Evolutionary conservation across 2,888 invertebrate genomes (phyloP).

Genomic region (Apocheima hispidaria): DNA sequence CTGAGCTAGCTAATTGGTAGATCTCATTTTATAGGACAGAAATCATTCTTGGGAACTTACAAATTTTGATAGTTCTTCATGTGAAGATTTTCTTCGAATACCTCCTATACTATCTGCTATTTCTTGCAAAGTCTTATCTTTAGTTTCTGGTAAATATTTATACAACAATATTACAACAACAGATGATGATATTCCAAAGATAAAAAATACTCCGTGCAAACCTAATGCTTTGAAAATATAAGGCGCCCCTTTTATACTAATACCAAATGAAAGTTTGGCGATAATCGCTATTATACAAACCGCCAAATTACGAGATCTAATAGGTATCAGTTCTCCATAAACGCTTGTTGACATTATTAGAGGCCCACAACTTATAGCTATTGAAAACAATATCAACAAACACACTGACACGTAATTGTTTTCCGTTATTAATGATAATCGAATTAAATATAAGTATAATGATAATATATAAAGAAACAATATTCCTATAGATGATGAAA

Average conservation of each 20-base stretch:
- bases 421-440: slow-evolving; percentile 43
- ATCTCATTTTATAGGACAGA: neutral
- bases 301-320: slow-evolving; percentile 50
- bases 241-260: slow-evolving; percentile 51
- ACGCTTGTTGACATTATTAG: slow-evolving; percentile 49
- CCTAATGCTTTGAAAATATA: slow-evolving; percentile 48
- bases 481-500: slow-evolving; percentile 43
- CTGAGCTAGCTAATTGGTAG: too few species aligned
- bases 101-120: slow-evolving; percentile 47
- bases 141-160: slow-evolving; percentile 61
- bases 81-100: neutral
- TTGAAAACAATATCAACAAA: slow-evolving; percentile 49
- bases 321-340: slow-evolving; percentile 52
- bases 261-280: slow-evolving; percentile 30
- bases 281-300: slow-evolving; percentile 36
- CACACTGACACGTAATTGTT: slow-evolving; percentile 48
- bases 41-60: neutral
- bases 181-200: slow-evolving; percentile 45
- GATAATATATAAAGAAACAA: slow-evolving; percentile 49
- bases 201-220: slow-evolving; percentile 52
- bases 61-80: slow-evolving; percentile 4
- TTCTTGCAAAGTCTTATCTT: slow-evolving; percentile 61
- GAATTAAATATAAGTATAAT: slow-evolving; percentile 51
- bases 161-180: slow-evolving; percentile 43
- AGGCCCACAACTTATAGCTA: slow-evolving; percentile 56